These are phyloP conservation scores for Desmodus rotundus DNA, from an alignment of 2,113 vertebrate genomes.

Conservation along the genomic window DNA sequence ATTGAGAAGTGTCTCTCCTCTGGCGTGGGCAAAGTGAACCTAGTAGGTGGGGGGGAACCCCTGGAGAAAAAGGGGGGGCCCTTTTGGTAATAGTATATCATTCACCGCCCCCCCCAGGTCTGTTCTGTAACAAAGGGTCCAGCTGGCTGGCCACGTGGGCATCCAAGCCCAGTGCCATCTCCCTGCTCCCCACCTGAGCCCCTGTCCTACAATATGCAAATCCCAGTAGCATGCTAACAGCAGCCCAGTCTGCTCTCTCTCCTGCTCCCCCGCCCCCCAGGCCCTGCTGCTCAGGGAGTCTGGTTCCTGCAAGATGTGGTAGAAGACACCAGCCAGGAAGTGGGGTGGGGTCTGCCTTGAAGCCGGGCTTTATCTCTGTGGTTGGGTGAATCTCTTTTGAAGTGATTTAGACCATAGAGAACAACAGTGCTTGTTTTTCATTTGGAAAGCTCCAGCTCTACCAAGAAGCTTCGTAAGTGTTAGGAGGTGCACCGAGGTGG, in stretches of 20 bases:
- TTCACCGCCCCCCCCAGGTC: too few relatives aligned
- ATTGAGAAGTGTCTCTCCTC: too few relatives aligned
- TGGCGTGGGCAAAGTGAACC: too few relatives aligned
- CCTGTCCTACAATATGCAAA: not conserved
- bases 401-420: slow-evolving; percentile 34
- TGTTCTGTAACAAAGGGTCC: too few relatives aligned
- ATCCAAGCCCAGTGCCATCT: not conserved
- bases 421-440: slow-evolving; percentile 45
- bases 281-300: not conserved
- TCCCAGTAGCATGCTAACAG: accelerated
- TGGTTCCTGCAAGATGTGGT: not conserved
- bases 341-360: not conserved
- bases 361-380: not conserved
- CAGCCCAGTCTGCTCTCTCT: not conserved
- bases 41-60: too few relatives aligned
- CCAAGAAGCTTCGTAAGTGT: slow-evolving; percentile 31
- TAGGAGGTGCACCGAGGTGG: slow-evolving; percentile 39
- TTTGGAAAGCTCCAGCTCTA: not conserved
- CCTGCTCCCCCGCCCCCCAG: too few relatives aligned
- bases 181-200: not conserved
- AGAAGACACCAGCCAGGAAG: not conserved
- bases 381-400: slow-evolving; percentile 27
- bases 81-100: too few relatives aligned
- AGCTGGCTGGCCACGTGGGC: not conserved
- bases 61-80: too few relatives aligned